These are phyloP conservation scores for Papilio helenus DNA, from an alignment of 1,140 invertebrate genomes.

Conservation along the genomic window DNA sequence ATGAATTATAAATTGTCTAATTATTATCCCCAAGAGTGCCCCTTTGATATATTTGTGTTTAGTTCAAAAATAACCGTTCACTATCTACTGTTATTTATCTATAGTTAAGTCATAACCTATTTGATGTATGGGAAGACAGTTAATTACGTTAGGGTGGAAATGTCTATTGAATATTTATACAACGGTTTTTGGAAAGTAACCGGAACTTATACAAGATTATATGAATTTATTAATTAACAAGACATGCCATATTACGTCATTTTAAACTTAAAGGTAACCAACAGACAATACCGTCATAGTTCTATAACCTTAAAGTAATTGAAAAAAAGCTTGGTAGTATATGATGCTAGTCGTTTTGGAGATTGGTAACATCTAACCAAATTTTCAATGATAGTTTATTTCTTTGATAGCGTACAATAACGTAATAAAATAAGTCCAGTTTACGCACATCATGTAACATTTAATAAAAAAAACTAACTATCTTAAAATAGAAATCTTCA, in stretches of 20 bases:
- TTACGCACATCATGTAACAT: too few relatives aligned
- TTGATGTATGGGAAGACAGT: constrained; percentile 36
- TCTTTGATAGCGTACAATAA: too few relatives aligned
- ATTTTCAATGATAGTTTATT: too few relatives aligned
- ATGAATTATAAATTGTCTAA: constrained; percentile 70
- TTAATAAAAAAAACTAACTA: too few relatives aligned
- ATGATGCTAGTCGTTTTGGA: too few relatives aligned
- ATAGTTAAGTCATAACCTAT: constrained; percentile 35
- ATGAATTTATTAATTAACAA: constrained; percentile 18
- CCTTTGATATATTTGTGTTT: constrained; percentile 56
- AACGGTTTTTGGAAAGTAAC: constrained; percentile 22
- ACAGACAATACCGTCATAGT: too few relatives aligned
- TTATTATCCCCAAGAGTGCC: constrained; percentile 60
- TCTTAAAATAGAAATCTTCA: too few relatives aligned
- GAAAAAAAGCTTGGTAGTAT: background rate
- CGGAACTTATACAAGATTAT: constrained; percentile 24
- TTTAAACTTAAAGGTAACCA: background rate
- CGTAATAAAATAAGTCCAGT: too few relatives aligned
- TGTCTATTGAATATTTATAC: constrained; percentile 37
- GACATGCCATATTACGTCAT: background rate
- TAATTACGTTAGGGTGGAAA: constrained; percentile 35
- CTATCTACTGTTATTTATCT: constrained; percentile 36
- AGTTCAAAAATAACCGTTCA: constrained; percentile 35
- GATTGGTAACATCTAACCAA: too few relatives aligned
- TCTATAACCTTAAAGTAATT: too few relatives aligned